A percentile compares a stretch with the other conserved stretches of the same genome.
Conservation (phyloP, 2,888 invertebrate species). For the Torymus tubicola region DNA sequence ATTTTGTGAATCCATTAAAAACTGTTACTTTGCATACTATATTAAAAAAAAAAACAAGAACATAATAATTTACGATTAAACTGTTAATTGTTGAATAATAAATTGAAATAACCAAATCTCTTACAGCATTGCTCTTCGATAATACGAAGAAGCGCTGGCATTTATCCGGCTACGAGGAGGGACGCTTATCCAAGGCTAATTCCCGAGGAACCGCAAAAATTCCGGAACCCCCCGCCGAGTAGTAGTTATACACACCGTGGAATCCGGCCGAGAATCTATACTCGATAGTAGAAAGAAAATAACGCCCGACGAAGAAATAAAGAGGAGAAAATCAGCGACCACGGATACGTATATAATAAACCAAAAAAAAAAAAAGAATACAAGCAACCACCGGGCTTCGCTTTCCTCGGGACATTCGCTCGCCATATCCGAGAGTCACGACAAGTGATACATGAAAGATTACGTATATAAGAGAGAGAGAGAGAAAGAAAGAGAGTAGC, state of each 20-base stretch:
- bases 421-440: slow-evolving; percentile 41
- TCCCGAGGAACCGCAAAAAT: slow-evolving; percentile 6
- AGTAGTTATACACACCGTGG: neutral
- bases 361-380: neutral
- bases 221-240: neutral
- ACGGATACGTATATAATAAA: neutral
- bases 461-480: neutral
- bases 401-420: slow-evolving; percentile 23
- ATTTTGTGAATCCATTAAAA: too few species aligned
- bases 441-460: neutral
- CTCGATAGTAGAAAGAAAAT: neutral
- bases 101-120: neutral
- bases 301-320: neutral
- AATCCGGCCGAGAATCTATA: too few species aligned
- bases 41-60: too few species aligned
- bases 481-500: neutral
- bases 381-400: neutral
- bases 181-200: neutral
- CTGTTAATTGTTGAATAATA: too few species aligned
- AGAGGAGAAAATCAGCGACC: neutral
- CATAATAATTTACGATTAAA: too few species aligned
- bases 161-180: slow-evolving; percentile 6
- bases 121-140: slow-evolving; percentile 33
- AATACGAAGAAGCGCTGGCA: slow-evolving; percentile 6
- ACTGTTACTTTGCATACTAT: too few species aligned